Base-by-base conservation (phyloP, 2,888 invertebrate genomes). In the Axea sp. region DNA sequence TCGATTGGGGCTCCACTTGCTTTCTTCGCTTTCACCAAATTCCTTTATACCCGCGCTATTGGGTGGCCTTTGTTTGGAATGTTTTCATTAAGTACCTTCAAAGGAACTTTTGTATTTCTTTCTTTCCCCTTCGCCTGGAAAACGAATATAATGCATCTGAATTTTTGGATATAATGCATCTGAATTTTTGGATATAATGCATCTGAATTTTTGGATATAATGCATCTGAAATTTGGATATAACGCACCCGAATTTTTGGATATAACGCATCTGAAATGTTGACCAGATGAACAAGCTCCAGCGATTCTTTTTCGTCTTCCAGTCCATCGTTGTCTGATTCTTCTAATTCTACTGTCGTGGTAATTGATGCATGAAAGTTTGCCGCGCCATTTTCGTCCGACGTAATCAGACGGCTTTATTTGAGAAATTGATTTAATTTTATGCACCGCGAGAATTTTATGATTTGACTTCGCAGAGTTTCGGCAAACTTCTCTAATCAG, bases 221-320 rank as follows among this genome's bases (percentile, higher is more conserved):
- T n/a, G n/a, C n/a, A n/a, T n/a, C n/a, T n/a, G n/a, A n/a, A n/a
- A n/a, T n/a, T n/a, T n/a, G n/a, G n/a, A n/a, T n/a, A n/a, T n/a
- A n/a, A n/a, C 7, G 41, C n/a, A 33, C 33, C 37, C 14, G 33
- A 30, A 33, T n/a, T n/a, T n/a, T n/a, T n/a, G 72, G 77, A 74
- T 80, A 80, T 81, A 82, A 83, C 83, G n/a, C n/a, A n/a, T n/a
- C n/a, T n/a, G 82, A 84, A 85, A 84, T 84, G 85, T 85, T 84
- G 84, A 83, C 84, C 78, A 85, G 85, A 84, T 85, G 71, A 81
- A 77, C 81, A 74, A 85, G 82, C 85, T 84, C 84, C 83, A 47
- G 51, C 74, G 15, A 76, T 68, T 74, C 77, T 78, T 79, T 80
- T 80, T 78, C 39, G 31, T 51, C 49, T 30, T n/a, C 8, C 15